A percentile compares a stretch with the other conserved stretches of the same genome.
phyloP scores from a whole-genome alignment of 2,797 vertebrate genomes.

The Acrossocheilus fasciatus region DNA sequence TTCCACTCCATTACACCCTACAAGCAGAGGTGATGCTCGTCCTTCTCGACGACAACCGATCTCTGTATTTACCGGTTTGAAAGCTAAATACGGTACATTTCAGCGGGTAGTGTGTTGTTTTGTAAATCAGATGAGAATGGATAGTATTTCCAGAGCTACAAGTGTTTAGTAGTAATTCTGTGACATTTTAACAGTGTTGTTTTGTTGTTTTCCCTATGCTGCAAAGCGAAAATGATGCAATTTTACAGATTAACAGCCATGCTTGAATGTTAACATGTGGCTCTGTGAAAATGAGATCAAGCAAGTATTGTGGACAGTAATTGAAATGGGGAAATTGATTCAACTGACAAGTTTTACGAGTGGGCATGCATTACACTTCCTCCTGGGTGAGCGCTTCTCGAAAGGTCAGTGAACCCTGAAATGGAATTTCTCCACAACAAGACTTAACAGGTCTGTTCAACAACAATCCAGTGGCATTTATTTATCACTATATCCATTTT shows the following conservation, averaged over 20 bases:
- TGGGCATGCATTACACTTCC: slow-evolving; percentile 70
- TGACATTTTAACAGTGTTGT: slow-evolving; percentile 28
- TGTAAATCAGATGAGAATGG: background rate
- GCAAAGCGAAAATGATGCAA: background rate
- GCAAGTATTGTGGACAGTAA: slow-evolving; percentile 62
- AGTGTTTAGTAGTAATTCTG: background rate
- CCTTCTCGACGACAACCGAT: background rate
- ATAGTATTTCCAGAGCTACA: background rate
- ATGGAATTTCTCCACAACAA: slow-evolving; percentile 77
- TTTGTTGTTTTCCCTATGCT: background rate
- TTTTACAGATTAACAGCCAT: slow-evolving; percentile 24
- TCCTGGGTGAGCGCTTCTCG: slow-evolving; percentile 66
- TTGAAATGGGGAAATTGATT: slow-evolving; percentile 77
- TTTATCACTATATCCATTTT: background rate
- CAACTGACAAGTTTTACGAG: slow-evolving; percentile 72
- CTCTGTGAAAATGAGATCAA: background rate
- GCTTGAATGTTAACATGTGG: slow-evolving; percentile 5
- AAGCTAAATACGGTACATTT: background rate
- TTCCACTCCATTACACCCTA: slow-evolving; percentile 1
- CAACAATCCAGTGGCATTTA: slow-evolving; percentile 60
- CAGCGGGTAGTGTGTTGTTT: background rate
- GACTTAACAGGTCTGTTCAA: slow-evolving; percentile 69
- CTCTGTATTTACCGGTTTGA: slow-evolving; percentile 2
- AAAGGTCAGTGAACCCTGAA: slow-evolving; percentile 78
- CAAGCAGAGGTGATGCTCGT: slow-evolving; percentile 2